Conservation (phyloP, 2,888 invertebrate species). For the Diarsia dahlii region DNA sequence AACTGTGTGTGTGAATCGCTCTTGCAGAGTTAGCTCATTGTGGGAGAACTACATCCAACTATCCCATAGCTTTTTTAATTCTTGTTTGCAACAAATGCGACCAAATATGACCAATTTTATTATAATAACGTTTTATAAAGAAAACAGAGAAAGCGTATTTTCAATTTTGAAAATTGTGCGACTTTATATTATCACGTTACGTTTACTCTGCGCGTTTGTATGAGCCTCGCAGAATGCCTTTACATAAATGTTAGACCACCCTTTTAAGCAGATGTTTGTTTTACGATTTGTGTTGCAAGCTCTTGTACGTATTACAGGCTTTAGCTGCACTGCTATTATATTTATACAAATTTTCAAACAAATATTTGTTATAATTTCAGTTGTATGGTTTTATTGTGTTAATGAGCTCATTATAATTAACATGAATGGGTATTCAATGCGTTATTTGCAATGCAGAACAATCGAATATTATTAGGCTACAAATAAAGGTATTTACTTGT, state of each 20-base stretch:
- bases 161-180: neutral
- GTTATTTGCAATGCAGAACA: slow-evolving; percentile 30
- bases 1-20: neutral
- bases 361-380: slow-evolving; percentile 25
- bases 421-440: slow-evolving; percentile 34
- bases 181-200: neutral
- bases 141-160: no score
- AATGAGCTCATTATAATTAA: slow-evolving; percentile 54
- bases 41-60: neutral
- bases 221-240: slow-evolving; percentile 22
- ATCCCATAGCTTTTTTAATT: neutral
- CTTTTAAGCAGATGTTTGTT: slow-evolving; percentile 69
- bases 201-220: neutral
- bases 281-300: slow-evolving; percentile 52
- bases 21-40: neutral
- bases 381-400: slow-evolving; percentile 45
- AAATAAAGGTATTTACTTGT: slow-evolving; percentile 31
- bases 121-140: no score
- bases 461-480: slow-evolving; percentile 26
- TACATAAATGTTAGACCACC: slow-evolving; percentile 81
- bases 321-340: slow-evolving; percentile 35
- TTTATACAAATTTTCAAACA: slow-evolving; percentile 39
- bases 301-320: slow-evolving; percentile 43
- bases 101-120: no score
- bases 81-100: no score